phyloP scores from a whole-genome alignment of 2,113 vertebrate genomes.

The Malurus melanocephalus region DNA sequence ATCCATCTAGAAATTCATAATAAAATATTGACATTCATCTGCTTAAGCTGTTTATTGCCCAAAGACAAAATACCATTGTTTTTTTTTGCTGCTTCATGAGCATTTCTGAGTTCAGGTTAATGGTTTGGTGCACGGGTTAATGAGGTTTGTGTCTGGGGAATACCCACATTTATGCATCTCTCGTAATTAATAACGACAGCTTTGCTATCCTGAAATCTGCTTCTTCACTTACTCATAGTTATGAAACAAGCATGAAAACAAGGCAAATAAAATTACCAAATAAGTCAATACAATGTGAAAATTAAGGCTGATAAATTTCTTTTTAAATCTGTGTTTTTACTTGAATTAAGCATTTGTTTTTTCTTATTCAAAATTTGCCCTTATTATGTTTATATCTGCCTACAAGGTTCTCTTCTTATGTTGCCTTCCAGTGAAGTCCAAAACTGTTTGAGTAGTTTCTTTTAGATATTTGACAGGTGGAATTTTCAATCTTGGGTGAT shows the following conservation, averaged over 20 bases:
- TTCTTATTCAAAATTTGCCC: neutral
- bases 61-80: neutral
- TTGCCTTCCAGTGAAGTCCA: neutral
- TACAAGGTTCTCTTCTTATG: neutral
- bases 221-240: neutral
- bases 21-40: neutral
- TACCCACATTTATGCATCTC: neutral
- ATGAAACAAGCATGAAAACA: neutral
- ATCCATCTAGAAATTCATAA: neutral
- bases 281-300: neutral
- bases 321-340: neutral
- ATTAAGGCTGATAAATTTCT: neutral
- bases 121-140: neutral
- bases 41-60: neutral
- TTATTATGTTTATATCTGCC: neutral
- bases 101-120: neutral
- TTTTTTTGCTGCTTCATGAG: neutral
- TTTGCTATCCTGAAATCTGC: neutral
- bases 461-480: neutral
- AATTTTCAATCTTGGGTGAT: neutral
- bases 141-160: neutral
- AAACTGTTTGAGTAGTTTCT: fast-evolving
- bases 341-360: neutral
- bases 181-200: neutral
- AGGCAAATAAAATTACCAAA: neutral